Evolutionary conservation across 2,113 vertebrate species (phyloP), one percentile per base, ranked within the genome.

Genomic region (Noturus placidus): DNA sequence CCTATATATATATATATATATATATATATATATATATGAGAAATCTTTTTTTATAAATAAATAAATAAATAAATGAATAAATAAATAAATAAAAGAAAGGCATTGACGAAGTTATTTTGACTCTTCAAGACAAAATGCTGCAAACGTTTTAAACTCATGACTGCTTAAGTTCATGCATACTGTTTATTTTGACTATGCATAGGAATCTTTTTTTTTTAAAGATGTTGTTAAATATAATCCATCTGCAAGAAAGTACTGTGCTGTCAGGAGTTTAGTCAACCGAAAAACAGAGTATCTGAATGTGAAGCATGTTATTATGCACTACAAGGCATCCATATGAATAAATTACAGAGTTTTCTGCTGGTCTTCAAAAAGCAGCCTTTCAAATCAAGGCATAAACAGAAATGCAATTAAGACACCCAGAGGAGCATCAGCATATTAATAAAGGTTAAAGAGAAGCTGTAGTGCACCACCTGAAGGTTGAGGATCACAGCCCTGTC

Each of bases 361-460:
- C 59, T 82, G 35, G 74, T 70, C 81, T 72, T 83, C 27, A 57
- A 46, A 72, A 76, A 76, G 42, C 25, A 83, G 61, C 61, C 57
- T 57, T 83, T 38, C 67, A 83, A 78, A 79, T 80, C 63, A 46
- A 7, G 25, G 22, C 46, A 84, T 88, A 67, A 88, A 90, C 70
- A 57, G 35, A 70, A 77, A 83, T 54, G 46, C 56, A 87, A 52
- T 88, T 67, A 88, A 38, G 22, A 17, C 22, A 20, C 42, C 2
- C 13, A 83, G 59, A 85, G n/a, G 63, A 77, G 76, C 77, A 78
- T 13, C 52, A 72, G 77, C 72, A 85, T 89, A 82, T 82, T 83
- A 87, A 90, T 87, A 79, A 76, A 89, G 77, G 85, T 87, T 89
- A 89, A 87, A 87, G 59, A 83, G 46, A 87, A 87, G 57, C 57